Percentiles rank a stretch among this genome's conserved stretches.
These are phyloP conservation scores for Thysanoteuthis rhombus DNA, from an alignment of 2,888 invertebrate species.

Conservation along the genomic window DNA sequence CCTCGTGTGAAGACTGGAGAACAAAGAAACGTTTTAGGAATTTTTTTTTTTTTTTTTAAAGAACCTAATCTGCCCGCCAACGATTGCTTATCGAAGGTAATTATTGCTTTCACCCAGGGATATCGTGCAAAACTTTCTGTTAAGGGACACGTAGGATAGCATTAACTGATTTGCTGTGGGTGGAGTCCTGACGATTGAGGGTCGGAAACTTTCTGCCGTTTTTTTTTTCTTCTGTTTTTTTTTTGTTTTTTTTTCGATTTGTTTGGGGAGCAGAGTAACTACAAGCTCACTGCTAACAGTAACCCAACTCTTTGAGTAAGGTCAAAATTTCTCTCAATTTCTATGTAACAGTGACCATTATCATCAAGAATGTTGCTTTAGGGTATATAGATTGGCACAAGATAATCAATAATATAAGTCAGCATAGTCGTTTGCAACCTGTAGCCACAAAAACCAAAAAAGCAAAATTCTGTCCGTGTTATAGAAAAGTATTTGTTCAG, in stretches of 20 bases:
- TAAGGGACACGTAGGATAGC: background rate
- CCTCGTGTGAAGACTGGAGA: background rate
- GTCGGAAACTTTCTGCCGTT: background rate
- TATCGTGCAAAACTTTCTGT: background rate
- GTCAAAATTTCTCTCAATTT: background rate
- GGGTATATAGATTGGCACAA: background rate
- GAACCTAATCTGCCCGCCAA: background rate
- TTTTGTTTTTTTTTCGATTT: too few relatives aligned
- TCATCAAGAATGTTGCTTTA: background rate
- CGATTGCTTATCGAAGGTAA: background rate
- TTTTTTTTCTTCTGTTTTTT: too few relatives aligned
- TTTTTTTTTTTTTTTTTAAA: background rate
- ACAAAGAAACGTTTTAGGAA: background rate
- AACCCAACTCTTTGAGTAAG: background rate
- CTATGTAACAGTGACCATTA: background rate
- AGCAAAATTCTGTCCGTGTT: too few relatives aligned
- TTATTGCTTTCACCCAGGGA: background rate
- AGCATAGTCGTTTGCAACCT: too few relatives aligned
- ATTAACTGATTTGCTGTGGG: background rate
- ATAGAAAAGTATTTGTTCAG: too few relatives aligned
- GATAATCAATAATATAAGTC: background rate
- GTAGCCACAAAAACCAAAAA: background rate
- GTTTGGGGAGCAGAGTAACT: background rate
- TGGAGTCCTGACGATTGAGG: background rate
- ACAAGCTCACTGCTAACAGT: background rate